Evolutionary conservation across 2,888 invertebrate species (phyloP).

Genomic region (Rhyacophila evoluta): DNA sequence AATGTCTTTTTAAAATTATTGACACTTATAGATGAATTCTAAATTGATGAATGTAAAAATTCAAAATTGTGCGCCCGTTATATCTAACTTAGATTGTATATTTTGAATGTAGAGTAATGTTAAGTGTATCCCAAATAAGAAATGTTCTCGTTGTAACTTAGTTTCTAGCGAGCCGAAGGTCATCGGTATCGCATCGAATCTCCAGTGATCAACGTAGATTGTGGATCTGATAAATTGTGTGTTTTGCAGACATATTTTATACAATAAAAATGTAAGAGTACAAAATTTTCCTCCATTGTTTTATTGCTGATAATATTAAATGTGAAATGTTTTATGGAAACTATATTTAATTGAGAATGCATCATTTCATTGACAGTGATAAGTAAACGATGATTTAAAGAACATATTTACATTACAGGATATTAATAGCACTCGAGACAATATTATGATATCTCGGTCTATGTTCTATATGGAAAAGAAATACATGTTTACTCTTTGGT

Average conservation of each 20-base stretch:
- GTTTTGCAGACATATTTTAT: conserved; percentile 38
- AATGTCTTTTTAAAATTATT: conserved; percentile 47
- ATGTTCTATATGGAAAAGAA: too few relatives aligned
- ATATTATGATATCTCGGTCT: too few relatives aligned
- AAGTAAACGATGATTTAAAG: too few relatives aligned
- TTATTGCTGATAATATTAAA: neutral
- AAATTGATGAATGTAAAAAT: neutral
- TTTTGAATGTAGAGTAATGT: neutral
- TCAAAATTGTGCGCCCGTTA: neutral
- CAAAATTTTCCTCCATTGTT: conserved; percentile 24
- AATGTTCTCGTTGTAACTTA: neutral
- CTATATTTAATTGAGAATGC: too few relatives aligned
- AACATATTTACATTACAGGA: too few relatives aligned
- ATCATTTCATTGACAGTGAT: too few relatives aligned
- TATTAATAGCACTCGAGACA: too few relatives aligned
- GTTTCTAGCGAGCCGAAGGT: neutral
- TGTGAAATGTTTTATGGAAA: too few relatives aligned
- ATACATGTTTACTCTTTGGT: too few relatives aligned
- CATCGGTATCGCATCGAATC: neutral
- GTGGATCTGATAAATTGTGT: conserved; percentile 4
- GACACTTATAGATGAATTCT: neutral
- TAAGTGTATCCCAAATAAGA: neutral
- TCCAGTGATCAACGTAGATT: neutral
- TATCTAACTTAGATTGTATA: neutral
- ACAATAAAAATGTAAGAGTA: conserved; percentile 34